Conservation (phyloP, 2,113 vertebrate species). For the Andinoacara biseriatus region DNA sequence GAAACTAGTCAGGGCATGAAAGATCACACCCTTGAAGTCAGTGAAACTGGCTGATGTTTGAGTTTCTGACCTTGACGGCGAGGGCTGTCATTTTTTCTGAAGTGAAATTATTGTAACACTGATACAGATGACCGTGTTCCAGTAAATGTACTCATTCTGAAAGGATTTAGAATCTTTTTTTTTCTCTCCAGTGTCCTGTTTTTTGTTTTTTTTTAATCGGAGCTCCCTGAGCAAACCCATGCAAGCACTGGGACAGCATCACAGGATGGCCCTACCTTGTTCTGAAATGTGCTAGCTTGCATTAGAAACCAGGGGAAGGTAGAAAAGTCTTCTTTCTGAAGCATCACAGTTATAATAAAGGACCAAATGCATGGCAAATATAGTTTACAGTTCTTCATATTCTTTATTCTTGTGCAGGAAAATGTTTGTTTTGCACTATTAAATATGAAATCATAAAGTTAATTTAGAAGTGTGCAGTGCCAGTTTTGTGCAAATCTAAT, state of each 20-base stretch:
- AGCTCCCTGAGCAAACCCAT: not conserved
- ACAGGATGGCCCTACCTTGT: not conserved
- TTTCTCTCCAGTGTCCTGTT: not conserved
- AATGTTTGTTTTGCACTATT: not conserved
- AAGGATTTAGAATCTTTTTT: not conserved
- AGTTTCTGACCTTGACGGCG: not conserved
- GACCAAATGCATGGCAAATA: not conserved
- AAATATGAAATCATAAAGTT: not conserved
- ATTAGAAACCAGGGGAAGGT: not conserved
- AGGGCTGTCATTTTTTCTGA: not conserved
- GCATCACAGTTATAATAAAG: not conserved
- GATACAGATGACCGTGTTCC: not conserved
- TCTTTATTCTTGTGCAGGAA: not conserved
- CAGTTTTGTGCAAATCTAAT: not conserved
- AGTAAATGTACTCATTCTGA: not conserved
- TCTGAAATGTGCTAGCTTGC: not conserved
- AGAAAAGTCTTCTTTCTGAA: not conserved
- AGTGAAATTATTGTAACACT: accelerated
- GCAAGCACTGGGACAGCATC: not conserved
- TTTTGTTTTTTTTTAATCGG: not conserved
- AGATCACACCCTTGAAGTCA: not conserved
- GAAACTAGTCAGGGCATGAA: accelerated
- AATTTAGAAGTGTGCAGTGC: not conserved
- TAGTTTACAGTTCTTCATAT: not conserved
- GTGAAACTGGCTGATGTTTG: not conserved